Base-by-base conservation (phyloP, 92 coral and sea anemone genomes). In the Actinostola sp. region DNA sequence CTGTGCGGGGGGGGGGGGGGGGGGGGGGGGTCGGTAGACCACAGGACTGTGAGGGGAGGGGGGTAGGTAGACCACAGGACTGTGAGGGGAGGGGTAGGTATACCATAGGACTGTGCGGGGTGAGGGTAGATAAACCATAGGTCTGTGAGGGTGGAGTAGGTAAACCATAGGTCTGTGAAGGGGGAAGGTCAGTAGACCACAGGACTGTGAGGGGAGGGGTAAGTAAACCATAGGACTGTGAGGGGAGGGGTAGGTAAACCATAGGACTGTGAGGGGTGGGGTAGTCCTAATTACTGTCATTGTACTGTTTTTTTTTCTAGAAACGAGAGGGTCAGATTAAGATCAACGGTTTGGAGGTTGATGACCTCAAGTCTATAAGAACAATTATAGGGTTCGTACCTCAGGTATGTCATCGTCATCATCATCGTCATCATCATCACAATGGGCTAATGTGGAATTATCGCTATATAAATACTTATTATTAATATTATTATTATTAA, bases 311-410 rank as follows among this genome's bases (percentile, higher is more conserved):
- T 32, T 53, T 6, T 25, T 20, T 33, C 27, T 49, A 92, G 97
- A 82, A 79, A 68, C 85, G 95, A 20, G 83, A 70, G 20, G 97
- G 97, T 7, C 72, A 74, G 51, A 83, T 92, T 19, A 69, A 78
- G 31, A 73, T 92, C 44, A 92, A 92, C 67, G 84, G 85, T 8
- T 62, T 59, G 2, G 73, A 61, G 29, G 89, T 90, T 7, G 76
- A 67, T 35, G 88, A 88, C 52, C 68, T 92, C 21, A 89, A 77
- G 45, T 79, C 83, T 12, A 89, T 78, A 63, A 86, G 84, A 63
- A 86, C 93, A 27, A 63, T 92, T 24, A 92, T 88, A 10, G 97
- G 94, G 29, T 92, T 92, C 46, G 97, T 92, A 12, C 97, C 97
- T 12, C 97, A 92, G 95, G 97, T 92, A 84, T 39, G 19, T 24